Evolutionary conservation across 2,113 vertebrate species (phyloP).

Genomic region (Sigmodon hispidus): DNA sequence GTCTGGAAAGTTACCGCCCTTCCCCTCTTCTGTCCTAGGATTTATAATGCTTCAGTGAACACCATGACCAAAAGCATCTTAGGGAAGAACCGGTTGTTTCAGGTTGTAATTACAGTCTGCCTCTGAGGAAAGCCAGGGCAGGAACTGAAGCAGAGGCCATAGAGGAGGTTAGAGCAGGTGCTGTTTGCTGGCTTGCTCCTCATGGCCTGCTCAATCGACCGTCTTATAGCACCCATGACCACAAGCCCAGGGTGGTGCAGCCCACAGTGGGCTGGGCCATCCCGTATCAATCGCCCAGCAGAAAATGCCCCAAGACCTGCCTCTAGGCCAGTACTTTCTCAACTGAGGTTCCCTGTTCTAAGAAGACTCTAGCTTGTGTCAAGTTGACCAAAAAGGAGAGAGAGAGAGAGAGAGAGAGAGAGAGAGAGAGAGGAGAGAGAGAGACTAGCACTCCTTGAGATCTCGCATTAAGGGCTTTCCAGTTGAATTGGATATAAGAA

Average conservation of each 20-base stretch:
- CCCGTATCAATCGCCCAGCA: not conserved
- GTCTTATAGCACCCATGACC: not conserved
- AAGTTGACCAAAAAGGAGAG: not conserved
- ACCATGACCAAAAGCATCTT: not conserved
- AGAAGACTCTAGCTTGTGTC: not conserved
- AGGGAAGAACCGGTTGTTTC: not conserved
- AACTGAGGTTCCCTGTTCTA: not conserved
- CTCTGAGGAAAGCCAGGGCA: not conserved
- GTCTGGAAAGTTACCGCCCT: not conserved
- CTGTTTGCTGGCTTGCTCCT: not conserved
- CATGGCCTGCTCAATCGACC: too few species aligned
- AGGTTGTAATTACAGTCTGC: not conserved
- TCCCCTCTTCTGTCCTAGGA: not conserved
- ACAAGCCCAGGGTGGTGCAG: not conserved
- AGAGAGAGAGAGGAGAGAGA: too few species aligned
- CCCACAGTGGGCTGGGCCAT: not conserved
- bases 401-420: too few species aligned
- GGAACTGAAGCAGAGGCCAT: not conserved
- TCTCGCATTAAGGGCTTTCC: constrained; percentile 9
- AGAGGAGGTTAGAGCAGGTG: not conserved
- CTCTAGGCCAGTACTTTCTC: not conserved
- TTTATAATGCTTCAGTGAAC: not conserved
- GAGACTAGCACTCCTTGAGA: not conserved
- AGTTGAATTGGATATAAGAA: not conserved
- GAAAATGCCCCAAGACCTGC: not conserved